A percentile compares a stretch with the other conserved stretches of the same genome.
These are phyloP conservation scores for Amblyjoppa proteus DNA, from an alignment of 2,888 invertebrate genomes.

Conservation along the genomic window DNA sequence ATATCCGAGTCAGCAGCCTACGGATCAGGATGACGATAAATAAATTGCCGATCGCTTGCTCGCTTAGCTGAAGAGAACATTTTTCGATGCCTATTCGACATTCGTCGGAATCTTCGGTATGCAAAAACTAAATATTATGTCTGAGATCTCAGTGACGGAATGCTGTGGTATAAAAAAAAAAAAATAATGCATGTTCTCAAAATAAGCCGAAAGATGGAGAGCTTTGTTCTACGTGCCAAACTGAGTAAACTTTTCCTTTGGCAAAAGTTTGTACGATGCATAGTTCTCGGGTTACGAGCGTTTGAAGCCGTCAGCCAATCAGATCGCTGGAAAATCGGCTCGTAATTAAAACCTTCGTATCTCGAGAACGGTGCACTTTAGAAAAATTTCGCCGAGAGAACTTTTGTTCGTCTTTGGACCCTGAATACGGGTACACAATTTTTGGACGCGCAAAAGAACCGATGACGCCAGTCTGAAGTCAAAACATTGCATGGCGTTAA, in stretches of 20 bases:
- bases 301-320: not conserved
- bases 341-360: not conserved
- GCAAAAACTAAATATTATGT: not conserved
- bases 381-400: not conserved
- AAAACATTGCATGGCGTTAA: no score
- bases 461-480: no score
- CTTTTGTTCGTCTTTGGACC: not conserved
- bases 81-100: not conserved
- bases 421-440: not conserved
- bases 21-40: not conserved
- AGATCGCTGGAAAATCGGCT: not conserved
- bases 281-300: not conserved
- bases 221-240: not conserved
- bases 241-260: not conserved
- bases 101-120: not conserved
- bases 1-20: not conserved
- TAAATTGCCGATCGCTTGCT: not conserved
- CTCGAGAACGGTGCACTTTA: not conserved
- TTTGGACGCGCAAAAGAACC: no score
- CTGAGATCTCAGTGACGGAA: constrained; percentile 1
- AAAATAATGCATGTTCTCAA: no score
- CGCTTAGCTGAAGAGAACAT: not conserved
- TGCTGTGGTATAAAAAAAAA: not conserved
- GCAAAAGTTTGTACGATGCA: not conserved
- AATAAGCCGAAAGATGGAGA: no score